phyloP scores from a whole-genome alignment of 2,888 invertebrate species.

The Caenorhabditis doughertyi region DNA sequence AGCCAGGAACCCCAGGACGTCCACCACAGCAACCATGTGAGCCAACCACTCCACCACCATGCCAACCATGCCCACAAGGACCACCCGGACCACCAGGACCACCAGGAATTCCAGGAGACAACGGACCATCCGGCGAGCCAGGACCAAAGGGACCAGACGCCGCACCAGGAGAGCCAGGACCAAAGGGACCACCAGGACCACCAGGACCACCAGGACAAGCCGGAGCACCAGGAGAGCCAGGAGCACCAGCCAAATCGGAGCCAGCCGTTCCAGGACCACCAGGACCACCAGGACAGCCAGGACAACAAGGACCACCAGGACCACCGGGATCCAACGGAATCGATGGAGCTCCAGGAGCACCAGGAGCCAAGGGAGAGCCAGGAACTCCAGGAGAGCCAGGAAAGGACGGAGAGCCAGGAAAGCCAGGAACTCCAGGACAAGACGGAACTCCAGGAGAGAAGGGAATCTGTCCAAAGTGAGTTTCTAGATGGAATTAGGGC shows the following conservation, averaged over 20 bases:
- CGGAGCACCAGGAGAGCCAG: conserved; percentile 75
- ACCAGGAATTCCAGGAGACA: conserved; percentile 76
- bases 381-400: conserved; percentile 75
- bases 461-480: conserved; percentile 76
- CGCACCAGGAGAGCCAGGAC: conserved; percentile 76
- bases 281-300: conserved; percentile 73
- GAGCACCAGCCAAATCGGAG: conserved; percentile 72
- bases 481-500: too few relatives aligned
- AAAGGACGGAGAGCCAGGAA: conserved; percentile 73
- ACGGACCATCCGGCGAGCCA: conserved; percentile 73
- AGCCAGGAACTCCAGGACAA: conserved; percentile 73
- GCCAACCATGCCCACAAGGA: conserved; percentile 77
- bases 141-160: conserved; percentile 77
- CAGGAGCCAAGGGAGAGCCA: conserved; percentile 73
- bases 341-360: conserved; percentile 74
- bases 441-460: conserved; percentile 74
- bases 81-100: conserved; percentile 77
- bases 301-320: conserved; percentile 75
- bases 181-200: conserved; percentile 76
- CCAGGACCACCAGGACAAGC: conserved; percentile 75
- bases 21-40: conserved; percentile 76
- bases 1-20: conserved; percentile 76
- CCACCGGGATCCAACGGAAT: conserved; percentile 73
- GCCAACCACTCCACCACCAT: conserved; percentile 77
- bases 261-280: conserved; percentile 77